Base-by-base conservation (phyloP, 2,888 invertebrate species). In the Ophion costatus region DNA sequence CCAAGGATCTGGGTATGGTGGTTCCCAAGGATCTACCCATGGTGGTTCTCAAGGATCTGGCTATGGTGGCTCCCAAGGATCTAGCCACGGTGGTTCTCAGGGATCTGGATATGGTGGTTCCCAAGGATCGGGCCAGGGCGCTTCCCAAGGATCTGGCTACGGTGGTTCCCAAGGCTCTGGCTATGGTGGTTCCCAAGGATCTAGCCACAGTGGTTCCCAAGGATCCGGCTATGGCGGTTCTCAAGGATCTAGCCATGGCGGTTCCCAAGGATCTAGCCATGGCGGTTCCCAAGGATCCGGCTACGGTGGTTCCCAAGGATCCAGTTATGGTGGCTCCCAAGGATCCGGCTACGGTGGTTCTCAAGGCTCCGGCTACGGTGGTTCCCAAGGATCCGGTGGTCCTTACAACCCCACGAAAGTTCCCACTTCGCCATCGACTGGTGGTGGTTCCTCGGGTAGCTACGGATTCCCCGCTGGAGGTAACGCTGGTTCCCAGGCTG, bases 371-470 rank as follows among this genome's bases (percentile, higher is more conserved):
- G 14, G 56, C 29, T 56, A 78, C 33, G 82, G 71, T 33, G 82
- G 82, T 57, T 64, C 79, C 10, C 56, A 22, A 38, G 78, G 70
- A 33, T 59, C 67, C 14, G 63, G 79, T 33, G 69, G 73, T 3
- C 11, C 14, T 42, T 57, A 87, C 87, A 64, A 59, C 5, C 69
- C 66, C 45, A 59, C 1, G 24, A 67, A 67, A 67, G 74, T 87
- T 14, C 51, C 67, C 3, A 77, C 73, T 45, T 59, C 61, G 33
- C 69, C 77, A 42, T n/a, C 59, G 1, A n/a, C 42, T 5, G 56
- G 69, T 38, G 81, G 80, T 14, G 83, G 82, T 29, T 69, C 78
- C 0, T 63, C 82, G 33, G 79, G 76, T 24, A 78, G 81, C 22
- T 75, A 71, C 17, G 81, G 75, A 1, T 51, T 51, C 14, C 64